Evolutionary conservation across 2,113 vertebrate genomes (phyloP), one percentile per base, ranked within the genome.

Genomic region (Solenodon paradoxus): DNA sequence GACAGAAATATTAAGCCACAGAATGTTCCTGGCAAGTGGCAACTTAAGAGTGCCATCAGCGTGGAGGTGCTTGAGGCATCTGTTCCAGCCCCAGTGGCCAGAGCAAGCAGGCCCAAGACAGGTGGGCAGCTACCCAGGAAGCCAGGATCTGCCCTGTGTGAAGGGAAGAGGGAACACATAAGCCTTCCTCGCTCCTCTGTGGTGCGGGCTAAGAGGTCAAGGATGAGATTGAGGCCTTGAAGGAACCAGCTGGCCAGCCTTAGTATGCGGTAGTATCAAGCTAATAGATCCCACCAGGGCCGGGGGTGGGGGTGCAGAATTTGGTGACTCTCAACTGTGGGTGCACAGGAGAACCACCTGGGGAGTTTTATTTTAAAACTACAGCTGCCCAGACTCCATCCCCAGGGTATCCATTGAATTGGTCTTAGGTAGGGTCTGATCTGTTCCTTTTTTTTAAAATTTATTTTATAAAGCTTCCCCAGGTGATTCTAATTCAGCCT

Each of bases 1-100:
- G 89, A 89, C 86, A 95, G 93, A 92, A 84, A 88, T 81, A 61
- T 26, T 77, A 66, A 90, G 85, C 89, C 78, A 55, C 59, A 92
- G 84, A 90, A 78, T 81, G 49, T 91, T 72, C 81, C 71, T 85
- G 92, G 82, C 59, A 77, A 84, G 61, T 53, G 84, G 47, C 38
- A 61, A 42, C 13, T 26, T 86, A 15, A 28, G 45, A 72, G 81
- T 80, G 64, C 59, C 85, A 47, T 64, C 30, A 40, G 75, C 38
- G 7, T 20, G 40, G 81, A 77, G 1, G 9, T 59, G 32, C 71
- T 47, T 0, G 2, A 40, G 69, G 28, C 57, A 22, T 78, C 35
- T 28, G 30, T 63, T 78, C 72, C 57, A 61, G 59, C 42, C 89
- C 45, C 30, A 28, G 20, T 2, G 47, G 42, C 75, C 75, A 80